phyloP scores from a whole-genome alignment of 2,797 vertebrate species.

The Myoxocephalus aenaeus region DNA sequence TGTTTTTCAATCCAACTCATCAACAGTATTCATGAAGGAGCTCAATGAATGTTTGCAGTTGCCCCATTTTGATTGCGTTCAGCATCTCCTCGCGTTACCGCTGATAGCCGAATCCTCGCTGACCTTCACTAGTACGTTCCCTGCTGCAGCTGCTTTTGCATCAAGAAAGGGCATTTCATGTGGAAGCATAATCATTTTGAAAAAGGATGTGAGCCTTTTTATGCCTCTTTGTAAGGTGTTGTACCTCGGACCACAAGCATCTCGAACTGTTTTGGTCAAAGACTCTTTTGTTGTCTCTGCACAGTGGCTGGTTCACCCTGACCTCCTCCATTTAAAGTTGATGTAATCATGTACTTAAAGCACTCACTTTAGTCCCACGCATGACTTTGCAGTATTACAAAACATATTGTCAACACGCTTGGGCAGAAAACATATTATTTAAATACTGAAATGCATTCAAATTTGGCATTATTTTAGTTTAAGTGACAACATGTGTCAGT shows the following conservation, averaged over 20 bases:
- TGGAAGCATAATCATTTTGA: constrained; percentile 42
- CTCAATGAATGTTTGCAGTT: constrained; percentile 61
- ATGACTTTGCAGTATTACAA: constrained; percentile 58
- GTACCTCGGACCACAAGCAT: constrained; percentile 64
- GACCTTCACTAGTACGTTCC: constrained; percentile 25
- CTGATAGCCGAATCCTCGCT: constrained; percentile 44
- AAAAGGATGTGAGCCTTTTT: constrained; percentile 56
- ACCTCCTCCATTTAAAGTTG: constrained; percentile 41
- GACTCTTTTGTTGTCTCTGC: constrained; percentile 66
- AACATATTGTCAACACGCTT: constrained; percentile 43
- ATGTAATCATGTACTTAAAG: constrained; percentile 60
- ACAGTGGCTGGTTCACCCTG: constrained; percentile 54
- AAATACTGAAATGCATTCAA: not conserved
- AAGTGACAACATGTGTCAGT: constrained; percentile 10
- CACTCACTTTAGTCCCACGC: constrained; percentile 44
- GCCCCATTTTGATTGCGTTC: constrained; percentile 45
- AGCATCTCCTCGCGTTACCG: constrained; percentile 37
- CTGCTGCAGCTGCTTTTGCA: constrained; percentile 62
- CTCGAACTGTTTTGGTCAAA: constrained; percentile 71
- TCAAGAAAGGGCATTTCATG: constrained; percentile 45
- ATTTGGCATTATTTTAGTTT: not conserved
- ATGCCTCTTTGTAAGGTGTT: constrained; percentile 60
- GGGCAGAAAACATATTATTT: constrained; percentile 24
- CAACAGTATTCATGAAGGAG: constrained; percentile 51
- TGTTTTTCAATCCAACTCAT: constrained; percentile 57